Base-by-base conservation (phyloP, 2,113 vertebrate genomes). In the Odontesthes bonariensis region DNA sequence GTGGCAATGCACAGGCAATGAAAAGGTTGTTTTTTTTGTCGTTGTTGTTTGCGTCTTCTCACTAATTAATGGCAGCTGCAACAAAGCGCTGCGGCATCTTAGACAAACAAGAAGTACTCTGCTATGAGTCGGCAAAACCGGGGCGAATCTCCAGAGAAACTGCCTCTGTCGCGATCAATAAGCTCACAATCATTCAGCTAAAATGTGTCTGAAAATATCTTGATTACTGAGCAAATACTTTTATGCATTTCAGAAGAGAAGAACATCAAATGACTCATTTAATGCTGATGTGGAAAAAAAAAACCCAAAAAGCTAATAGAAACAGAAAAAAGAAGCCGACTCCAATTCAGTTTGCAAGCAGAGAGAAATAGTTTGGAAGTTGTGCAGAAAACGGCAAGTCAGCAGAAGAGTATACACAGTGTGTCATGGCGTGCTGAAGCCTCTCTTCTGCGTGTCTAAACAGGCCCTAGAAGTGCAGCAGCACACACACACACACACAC, bases 381-480 rank as follows among this genome's bases (percentile, higher is more conserved):
- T 60, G 17, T 16, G 23, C 44, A 35, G 42, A 79, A 76, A 84
- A 49, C 32, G 38, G 35, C 8, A 69, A 79, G 69, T 86, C 84
- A 79, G 86, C 79, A 87, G 68, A 74, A 82, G 54, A 19, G 10
- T 42, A 35, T 54, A 38, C 31, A 35, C 27, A 27, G 54, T 51
- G 42, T 52, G 42, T 52, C 35, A 47, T 5, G n/a, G 46, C 0
- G 9, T 44, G 51, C 60, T 6, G 38, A 78, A 55, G 55, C 54
- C 8, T 65, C 53, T 60, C 59, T 62, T 51, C 60, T 77, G 65
- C 89, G 27, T 75, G 85, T 86, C 70, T 68, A 27, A 85, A 85
- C 79, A 73, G 9, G 73, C 32, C 59, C 33, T 27, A 40, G 27
- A 79, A 55, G 69, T 59, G 31, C 20, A 49, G 12, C 1, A 17